These are phyloP conservation scores for Parapristionchus giblindavisi DNA, from an alignment of 2,888 invertebrate species.

Conservation along the genomic window DNA sequence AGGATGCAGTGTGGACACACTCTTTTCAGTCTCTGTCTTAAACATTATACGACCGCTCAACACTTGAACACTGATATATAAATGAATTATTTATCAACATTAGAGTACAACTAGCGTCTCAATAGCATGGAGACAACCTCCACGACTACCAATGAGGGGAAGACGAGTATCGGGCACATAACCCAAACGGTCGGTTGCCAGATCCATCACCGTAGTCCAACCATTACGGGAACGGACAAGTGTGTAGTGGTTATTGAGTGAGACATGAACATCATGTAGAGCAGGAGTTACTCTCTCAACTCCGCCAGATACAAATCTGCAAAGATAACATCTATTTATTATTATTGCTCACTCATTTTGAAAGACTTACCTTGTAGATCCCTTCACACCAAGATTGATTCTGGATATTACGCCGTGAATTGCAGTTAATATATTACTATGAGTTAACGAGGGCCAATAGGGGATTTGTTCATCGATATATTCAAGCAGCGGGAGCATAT, in stretches of 20 bases:
- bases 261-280: not conserved
- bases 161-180: not conserved
- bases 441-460: not conserved
- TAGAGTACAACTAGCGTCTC: not conserved
- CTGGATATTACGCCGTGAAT: not conserved
- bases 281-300: too few species aligned
- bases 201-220: not conserved
- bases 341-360: too few species aligned
- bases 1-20: constrained; percentile 7
- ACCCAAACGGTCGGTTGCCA: not conserved
- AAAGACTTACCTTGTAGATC: too few species aligned
- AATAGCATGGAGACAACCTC: not conserved
- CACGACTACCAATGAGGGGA: not conserved
- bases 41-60: constrained; percentile 21
- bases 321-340: too few species aligned
- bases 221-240: not conserved
- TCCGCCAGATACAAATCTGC: too few species aligned
- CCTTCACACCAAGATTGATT: too few species aligned
- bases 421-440: not conserved
- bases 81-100: not conserved
- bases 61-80: too few species aligned
- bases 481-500: not conserved
- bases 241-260: not conserved
- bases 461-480: constrained; percentile 1
- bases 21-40: constrained; percentile 23